Base-by-base conservation (phyloP, 2,888 invertebrate species). In the Actias luna region DNA sequence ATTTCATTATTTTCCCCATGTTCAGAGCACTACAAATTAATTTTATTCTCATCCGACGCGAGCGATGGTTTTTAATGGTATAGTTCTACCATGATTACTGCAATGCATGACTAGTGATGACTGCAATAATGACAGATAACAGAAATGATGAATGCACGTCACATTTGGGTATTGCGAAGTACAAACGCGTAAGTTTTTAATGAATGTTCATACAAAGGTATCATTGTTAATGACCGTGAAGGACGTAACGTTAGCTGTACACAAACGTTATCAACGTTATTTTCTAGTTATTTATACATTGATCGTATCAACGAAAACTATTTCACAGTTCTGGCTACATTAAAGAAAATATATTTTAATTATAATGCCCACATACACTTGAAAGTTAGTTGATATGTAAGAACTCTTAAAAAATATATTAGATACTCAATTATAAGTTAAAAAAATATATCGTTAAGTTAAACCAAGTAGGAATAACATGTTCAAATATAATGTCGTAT, bases 281-380 rank as follows among this genome's bases (percentile, higher is more conserved):
- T 52, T n/a, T 52, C 35, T 46, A 50, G 46, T 46, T 50, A 46
- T 60, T 61, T 29, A 31, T 14, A 39, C 16, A 29, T 8, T 39
- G 29, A 57, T 31, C 68, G 71, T 69, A 69, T 57, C 69, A 69
- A 66, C 60, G 52, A 1, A 68, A 67, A 63, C 65, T 59, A 69
- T 65, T 71, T 67, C 64, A 73, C 69, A 72, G 69, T 73, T 76
- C 70, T 72, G 58, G 72, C 66, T 67, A 60, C 65, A 67, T 65
- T 64, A 18, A 16, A 42, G 18, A 42, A 42, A 65, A 68, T 58
- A 63, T 63, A 66, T 72, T 71, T 69, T 62, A 59, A 64, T 72
- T 60, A 64, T 62, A 61, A 59, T 62, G 50, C 35, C 65, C 63
- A 66, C 68, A 64, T 62, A 69, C 67, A 69, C 65, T 69, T 67